A percentile compares a stretch with the other conserved stretches of the same genome.
Conservation (phyloP, 2,888 invertebrate genomes). For the Chrysopilus asiliformis region DNA sequence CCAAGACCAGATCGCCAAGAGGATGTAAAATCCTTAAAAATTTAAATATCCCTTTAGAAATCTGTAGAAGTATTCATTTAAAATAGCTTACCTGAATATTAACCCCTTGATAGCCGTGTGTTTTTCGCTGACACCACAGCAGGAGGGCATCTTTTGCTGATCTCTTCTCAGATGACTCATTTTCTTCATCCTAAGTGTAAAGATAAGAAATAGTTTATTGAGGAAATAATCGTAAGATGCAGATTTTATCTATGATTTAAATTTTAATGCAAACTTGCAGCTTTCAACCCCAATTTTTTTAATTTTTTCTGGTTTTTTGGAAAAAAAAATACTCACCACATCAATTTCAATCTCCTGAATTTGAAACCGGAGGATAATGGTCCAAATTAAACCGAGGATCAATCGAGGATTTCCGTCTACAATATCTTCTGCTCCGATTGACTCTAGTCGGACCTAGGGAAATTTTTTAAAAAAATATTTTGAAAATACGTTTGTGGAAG, state of each 20-base stretch:
- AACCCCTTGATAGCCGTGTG: conserved; percentile 83
- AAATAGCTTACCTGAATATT: conserved; percentile 47
- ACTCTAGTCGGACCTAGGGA: conserved; percentile 87
- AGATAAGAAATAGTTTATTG: too few relatives aligned
- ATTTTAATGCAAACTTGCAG: background rate
- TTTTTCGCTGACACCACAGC: conserved; percentile 97
- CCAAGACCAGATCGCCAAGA: conserved; percentile 96
- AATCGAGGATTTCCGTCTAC: conserved; percentile 95
- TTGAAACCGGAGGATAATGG: conserved; percentile 96
- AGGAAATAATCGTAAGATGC: too few relatives aligned
- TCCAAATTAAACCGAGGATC: conserved; percentile 97
- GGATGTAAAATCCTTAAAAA: conserved; percentile 57
- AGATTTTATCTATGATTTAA: too few relatives aligned
- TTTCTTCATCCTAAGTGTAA: conserved; percentile 71
- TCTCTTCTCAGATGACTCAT: conserved; percentile 93
- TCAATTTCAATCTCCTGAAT: conserved; percentile 98
- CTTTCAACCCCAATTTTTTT: too few relatives aligned
- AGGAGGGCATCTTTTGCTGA: conserved; percentile 97
- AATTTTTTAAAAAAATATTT: too few relatives aligned
- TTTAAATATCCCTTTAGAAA: background rate
- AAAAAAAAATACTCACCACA: conserved; percentile 50
- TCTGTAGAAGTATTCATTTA: background rate
- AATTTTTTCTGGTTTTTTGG: background rate
- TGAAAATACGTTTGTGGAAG: too few relatives aligned
- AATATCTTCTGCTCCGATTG: conserved; percentile 98